Evolutionary conservation across 2,888 invertebrate genomes (phyloP).

Genomic region (Plusia festucae): DNA sequence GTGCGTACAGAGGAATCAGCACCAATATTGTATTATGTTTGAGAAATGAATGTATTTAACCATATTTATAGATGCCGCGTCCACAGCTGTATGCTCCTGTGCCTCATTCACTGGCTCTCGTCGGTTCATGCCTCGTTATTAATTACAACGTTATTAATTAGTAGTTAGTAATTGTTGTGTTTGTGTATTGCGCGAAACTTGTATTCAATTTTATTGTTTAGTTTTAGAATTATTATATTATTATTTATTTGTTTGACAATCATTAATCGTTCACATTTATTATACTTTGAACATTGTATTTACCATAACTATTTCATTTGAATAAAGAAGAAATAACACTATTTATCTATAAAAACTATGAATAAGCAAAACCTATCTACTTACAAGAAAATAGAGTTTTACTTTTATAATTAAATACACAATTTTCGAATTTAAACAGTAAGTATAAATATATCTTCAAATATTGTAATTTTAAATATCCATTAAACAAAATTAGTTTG

Average conservation of each 20-base stretch:
- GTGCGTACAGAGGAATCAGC: too few relatives aligned
- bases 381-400: too few relatives aligned
- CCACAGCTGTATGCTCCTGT: constrained; percentile 45
- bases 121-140: constrained; percentile 74
- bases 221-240: neutral
- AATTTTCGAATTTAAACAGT: too few relatives aligned
- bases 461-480: neutral
- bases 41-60: too few relatives aligned
- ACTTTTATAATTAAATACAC: too few relatives aligned
- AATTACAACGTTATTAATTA: constrained; percentile 73
- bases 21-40: too few relatives aligned
- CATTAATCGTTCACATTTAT: neutral
- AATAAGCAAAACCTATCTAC: too few relatives aligned
- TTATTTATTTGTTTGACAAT: too few relatives aligned
- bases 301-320: too few relatives aligned
- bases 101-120: constrained; percentile 71
- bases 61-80: constrained; percentile 63
- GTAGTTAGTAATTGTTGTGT: neutral
- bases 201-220: neutral
- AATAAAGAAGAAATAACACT: too few relatives aligned
- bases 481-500: constrained; percentile 7
- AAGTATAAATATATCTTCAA: neutral
- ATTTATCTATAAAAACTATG: too few relatives aligned
- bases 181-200: neutral
- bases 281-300: too few relatives aligned